Evolutionary conservation across 2,113 vertebrate species (phyloP), one percentile per base, ranked within the genome.

Genomic region (Brachionichthys hirsutus): DNA sequence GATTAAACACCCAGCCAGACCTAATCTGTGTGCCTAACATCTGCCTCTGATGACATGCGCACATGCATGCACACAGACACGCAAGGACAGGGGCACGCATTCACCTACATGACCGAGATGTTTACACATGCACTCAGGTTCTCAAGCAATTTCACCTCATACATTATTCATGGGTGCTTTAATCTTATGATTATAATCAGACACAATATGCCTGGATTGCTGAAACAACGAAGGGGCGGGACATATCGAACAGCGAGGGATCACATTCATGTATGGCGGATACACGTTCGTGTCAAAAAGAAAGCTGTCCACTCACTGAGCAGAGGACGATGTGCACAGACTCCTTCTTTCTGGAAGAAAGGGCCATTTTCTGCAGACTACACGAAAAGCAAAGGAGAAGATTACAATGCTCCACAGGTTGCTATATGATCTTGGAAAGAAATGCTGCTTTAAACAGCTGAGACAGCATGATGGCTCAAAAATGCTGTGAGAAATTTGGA

Each of bases 1-100:
- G 87, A 89, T 90, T 88, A 90, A 78, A 85, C 80, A 77, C 60
- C 53, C 63, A 17, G 81, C 75, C 79, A 53, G 82, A 67, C 86
- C 82, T 84, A 82, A 84, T 85, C 85, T 86, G 64, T 54, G 67
- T 34, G 57, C 70, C 62, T 34, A 87, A 84, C 82, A 90, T 89
- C 85, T 89, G 85, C 76, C 80, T 83, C 54, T 54, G 76, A 70
- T 67, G 67, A 59, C 76, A 70, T 56, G 53, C 20, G 62, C 51
- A 34, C 73, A 76, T 1, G 49, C 22, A 34, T 1, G 4, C 36
- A 56, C 24, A 11, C 38, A 40, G 3, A 12, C 24, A 34, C 14
- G 7, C 54, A 62, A 16, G 34, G 67, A 40, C 63, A n/a, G 35
- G 16, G 36, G 10, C 55, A 44, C 2, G 42, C 52, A 55, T 46